Evolutionary conservation across 2,888 invertebrate species (phyloP).

Genomic region (Drosophila mulleri): DNA sequence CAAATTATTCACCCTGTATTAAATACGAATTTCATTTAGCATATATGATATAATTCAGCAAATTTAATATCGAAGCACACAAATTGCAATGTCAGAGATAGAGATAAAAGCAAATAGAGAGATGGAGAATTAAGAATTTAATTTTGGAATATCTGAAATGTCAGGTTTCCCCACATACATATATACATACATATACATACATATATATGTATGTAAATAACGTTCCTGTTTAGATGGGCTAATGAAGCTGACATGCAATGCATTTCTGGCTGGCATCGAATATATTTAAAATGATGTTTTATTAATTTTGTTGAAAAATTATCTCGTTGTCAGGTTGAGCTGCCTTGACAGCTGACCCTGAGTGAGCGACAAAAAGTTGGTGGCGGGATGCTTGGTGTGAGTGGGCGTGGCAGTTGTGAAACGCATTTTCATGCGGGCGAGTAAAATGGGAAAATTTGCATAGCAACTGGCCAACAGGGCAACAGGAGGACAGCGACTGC

Average conservation of each 20-base stretch:
- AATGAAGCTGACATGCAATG: conserved; percentile 27
- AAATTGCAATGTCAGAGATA: conserved; percentile 30
- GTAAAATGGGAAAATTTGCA: conserved; percentile 44
- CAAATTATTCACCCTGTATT: conserved; percentile 7
- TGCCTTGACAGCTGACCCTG: conserved; percentile 25
- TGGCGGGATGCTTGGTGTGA: background rate
- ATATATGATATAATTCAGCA: conserved; percentile 16
- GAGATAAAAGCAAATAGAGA: background rate
- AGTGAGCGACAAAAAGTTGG: background rate
- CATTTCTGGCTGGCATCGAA: conserved; percentile 1
- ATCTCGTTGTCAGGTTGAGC: conserved; percentile 47
- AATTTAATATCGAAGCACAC: conserved; percentile 19
- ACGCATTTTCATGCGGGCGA: conserved; percentile 40
- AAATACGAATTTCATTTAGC: conserved; percentile 14
- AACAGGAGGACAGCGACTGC: conserved; percentile 2
- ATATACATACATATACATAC: background rate
- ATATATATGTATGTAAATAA: background rate
- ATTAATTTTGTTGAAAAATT: conserved; percentile 56
- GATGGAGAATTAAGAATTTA: background rate
- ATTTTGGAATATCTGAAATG: conserved; percentile 2
- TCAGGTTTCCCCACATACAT: background rate
- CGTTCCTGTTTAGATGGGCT: conserved; percentile 25
- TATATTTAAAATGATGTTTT: conserved; percentile 51
- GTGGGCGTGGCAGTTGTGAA: background rate
- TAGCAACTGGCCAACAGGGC: conserved; percentile 7